A percentile compares a stretch with the other conserved stretches of the same genome.
Conservation (phyloP, 2,797 vertebrate genomes). For the Pitangus sulphuratus region DNA sequence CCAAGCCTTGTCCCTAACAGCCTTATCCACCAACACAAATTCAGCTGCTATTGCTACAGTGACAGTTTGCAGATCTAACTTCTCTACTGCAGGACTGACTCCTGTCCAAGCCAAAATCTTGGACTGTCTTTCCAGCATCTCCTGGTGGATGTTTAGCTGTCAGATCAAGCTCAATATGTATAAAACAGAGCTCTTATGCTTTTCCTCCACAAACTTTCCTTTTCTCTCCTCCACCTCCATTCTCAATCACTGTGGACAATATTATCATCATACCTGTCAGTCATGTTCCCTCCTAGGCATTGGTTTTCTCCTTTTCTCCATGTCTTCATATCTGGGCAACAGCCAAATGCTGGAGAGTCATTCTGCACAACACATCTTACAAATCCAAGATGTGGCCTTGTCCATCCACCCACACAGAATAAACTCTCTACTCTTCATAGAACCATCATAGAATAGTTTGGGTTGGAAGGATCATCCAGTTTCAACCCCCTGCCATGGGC, state of each 20-base stretch:
- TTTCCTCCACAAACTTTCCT: neutral
- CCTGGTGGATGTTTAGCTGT: neutral
- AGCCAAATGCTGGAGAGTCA: neutral
- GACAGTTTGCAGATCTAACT: slow-evolving; percentile 12
- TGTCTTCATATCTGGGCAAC: neutral
- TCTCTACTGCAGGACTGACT: slow-evolving; percentile 9
- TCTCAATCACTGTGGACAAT: neutral
- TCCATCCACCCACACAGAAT: neutral
- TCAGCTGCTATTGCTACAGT: neutral
- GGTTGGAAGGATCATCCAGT: neutral
- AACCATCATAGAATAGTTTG: neutral
- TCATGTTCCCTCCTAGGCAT: neutral
- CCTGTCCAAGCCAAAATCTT: neutral
- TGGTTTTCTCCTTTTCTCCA: neutral
- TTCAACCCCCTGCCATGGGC: neutral
- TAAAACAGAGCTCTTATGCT: neutral
- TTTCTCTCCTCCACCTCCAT: neutral
- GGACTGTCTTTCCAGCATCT: neutral
- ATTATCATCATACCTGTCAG: neutral
- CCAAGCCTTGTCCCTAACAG: neutral
- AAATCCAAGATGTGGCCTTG: neutral
- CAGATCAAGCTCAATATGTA: neutral
- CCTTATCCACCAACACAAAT: neutral
- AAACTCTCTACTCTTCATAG: neutral
- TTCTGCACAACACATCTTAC: neutral